Conservation (phyloP, 1,140 invertebrate species). For the Brachionus paranguensis region DNA sequence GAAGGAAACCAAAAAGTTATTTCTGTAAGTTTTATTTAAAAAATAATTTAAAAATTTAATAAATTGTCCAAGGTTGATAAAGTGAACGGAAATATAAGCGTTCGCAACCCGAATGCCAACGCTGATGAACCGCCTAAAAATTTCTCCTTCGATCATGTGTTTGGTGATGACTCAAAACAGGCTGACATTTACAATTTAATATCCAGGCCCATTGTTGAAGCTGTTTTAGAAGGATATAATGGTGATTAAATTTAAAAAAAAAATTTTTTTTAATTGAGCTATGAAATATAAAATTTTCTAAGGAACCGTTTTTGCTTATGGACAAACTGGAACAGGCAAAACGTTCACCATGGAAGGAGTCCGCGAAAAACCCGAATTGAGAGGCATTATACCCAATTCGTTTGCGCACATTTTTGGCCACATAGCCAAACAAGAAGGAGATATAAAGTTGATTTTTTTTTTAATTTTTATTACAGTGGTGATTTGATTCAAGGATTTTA, state of each 20-base stretch:
- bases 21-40: slow-evolving; percentile 13
- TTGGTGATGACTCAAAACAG: slow-evolving; percentile 58
- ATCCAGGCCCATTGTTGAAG: slow-evolving; percentile 58
- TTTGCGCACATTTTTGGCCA: slow-evolving; percentile 64
- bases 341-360: slow-evolving; percentile 62
- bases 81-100: slow-evolving; percentile 25
- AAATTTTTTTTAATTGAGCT: neutral
- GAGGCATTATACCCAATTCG: slow-evolving; percentile 72
- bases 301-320: slow-evolving; percentile 61
- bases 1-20: slow-evolving; percentile 65
- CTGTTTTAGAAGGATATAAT: slow-evolving; percentile 60
- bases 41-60: neutral
- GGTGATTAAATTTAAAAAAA: neutral
- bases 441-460: slow-evolving; percentile 43
- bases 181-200: slow-evolving; percentile 45
- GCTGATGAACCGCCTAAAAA: slow-evolving; percentile 61
- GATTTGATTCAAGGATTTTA: too few relatives aligned
- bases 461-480: too few relatives aligned
- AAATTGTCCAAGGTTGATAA: neutral
- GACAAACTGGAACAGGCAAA: slow-evolving; percentile 59
- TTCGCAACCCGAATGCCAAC: slow-evolving; percentile 55
- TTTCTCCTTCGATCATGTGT: slow-evolving; percentile 71
- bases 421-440: slow-evolving; percentile 60
- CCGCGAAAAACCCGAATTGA: slow-evolving; percentile 58
- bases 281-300: neutral